phyloP scores from a whole-genome alignment of 2,797 vertebrate genomes.

The Aratinga solstitialis region DNA sequence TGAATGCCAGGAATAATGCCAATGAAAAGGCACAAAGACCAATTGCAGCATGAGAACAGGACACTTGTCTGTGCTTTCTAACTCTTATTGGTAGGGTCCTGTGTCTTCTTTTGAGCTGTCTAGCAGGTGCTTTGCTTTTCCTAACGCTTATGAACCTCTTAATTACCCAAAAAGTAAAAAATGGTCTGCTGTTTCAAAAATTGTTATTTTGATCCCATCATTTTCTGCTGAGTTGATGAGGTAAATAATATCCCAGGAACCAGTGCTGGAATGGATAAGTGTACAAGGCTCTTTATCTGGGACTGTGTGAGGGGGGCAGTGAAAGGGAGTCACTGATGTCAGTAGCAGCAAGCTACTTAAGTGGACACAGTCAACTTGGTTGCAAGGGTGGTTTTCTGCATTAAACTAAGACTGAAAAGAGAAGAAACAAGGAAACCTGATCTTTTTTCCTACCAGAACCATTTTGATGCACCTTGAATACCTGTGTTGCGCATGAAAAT shows the following conservation, averaged over 20 bases:
- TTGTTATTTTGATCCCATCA: background rate
- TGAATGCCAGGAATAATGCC: background rate
- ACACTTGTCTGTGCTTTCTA: background rate
- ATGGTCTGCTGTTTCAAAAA: accelerated
- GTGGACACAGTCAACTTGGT: accelerated
- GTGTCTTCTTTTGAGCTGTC: background rate
- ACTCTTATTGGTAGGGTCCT: background rate
- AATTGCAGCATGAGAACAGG: background rate
- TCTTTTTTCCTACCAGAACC: background rate
- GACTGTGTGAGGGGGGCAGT: background rate
- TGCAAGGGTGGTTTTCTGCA: background rate
- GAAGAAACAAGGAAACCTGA: accelerated
- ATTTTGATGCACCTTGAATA: background rate
- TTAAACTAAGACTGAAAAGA: background rate
- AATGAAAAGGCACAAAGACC: background rate
- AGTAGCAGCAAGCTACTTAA: background rate
- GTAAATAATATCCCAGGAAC: background rate
- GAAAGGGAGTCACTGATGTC: background rate
- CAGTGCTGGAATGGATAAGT: background rate
- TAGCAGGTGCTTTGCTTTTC: background rate
- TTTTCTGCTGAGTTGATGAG: background rate
- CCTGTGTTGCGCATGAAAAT: background rate
- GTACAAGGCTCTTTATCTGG: background rate
- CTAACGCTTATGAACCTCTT: background rate
- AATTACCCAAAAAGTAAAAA: background rate